Evolutionary conservation across 2,113 vertebrate species (phyloP), one percentile per base, ranked within the genome.

Genomic region (Paramormyrops kingsleyae): DNA sequence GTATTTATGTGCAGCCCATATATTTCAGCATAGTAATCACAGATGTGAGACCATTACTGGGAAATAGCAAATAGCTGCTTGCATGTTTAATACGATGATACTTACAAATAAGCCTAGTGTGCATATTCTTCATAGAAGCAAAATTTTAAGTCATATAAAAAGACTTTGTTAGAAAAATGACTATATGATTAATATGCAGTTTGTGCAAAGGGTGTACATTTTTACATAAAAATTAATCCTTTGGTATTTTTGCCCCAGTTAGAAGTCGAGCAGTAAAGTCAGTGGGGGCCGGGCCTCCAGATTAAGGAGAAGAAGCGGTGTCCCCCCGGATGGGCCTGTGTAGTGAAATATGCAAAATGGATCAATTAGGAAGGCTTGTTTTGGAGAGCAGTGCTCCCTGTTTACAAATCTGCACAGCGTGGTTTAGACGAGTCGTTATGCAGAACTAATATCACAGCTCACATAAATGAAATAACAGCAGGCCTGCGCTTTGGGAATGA

Each of bases 281-380:
- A 42, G 15, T 1, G n/a, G 74, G 31, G 27, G 62, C 3, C 31
- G 62, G 1, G 12, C 35, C n/a, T 87, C 39, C 4, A 17, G 85
- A 87, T 80, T 47, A 90, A 80, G 87, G 85, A 35, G 47, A 19
- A 12, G 83, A 19, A 53, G 27, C 47, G 27, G 9, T 24, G 4
- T 87, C 19, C 84, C 89, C 42, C 47, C 39, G 35, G 85, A 87
- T 39, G 66, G 5, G 21, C 74, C 13, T 15, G 44, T 88, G 56
- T 24, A 80, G 49, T 70, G 80, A 83, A 90, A 91, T 89, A 91
- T 91, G 88, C 88, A 89, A 89, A 91, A 77, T 74, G 90, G 49
- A 87, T 87, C 88, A 89, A 91, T 91, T 91, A 87, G 39, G 59
- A 70, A 77, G 80, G 46, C 90, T 91, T 91, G 62, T 91, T 91